Evolutionary conservation across 2,888 invertebrate genomes (phyloP).

Genomic region (Zhuqinia jingwanae): DNA sequence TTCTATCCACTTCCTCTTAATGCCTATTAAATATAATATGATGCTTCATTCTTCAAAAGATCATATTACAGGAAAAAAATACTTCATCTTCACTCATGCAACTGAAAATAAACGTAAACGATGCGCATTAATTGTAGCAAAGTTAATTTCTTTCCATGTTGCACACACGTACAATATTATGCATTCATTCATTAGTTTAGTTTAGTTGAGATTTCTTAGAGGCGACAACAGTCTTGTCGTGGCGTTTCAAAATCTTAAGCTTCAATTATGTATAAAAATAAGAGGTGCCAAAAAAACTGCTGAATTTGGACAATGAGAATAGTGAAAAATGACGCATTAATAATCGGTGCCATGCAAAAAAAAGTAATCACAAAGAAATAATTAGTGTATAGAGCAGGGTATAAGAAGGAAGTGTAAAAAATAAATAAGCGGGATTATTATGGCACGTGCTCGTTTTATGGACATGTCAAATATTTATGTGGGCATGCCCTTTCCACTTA

Average conservation of each 20-base stretch:
- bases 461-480: constrained; percentile 54
- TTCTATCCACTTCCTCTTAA: constrained; percentile 14
- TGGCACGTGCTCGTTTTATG: constrained; percentile 52
- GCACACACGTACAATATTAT: too few species aligned
- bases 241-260: constrained; percentile 35
- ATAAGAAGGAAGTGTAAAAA: neutral
- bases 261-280: constrained; percentile 41
- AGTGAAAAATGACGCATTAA: constrained; percentile 53
- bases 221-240: neutral
- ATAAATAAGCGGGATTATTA: neutral
- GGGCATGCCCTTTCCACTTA: constrained; percentile 44
- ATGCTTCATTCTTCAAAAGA: constrained; percentile 10
- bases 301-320: constrained; percentile 6
- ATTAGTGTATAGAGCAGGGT: neutral
- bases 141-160: too few species aligned
- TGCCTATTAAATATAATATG: neutral
- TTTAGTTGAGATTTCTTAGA: constrained; percentile 12
- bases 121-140: neutral
- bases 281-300: constrained; percentile 42
- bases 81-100: neutral
- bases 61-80: neutral
- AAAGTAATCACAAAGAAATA: constrained; percentile 5
- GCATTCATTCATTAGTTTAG: constrained; percentile 32
- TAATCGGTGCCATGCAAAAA: constrained; percentile 32
- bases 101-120: too few species aligned